phyloP scores from a whole-genome alignment of 2,888 invertebrate genomes.

The Lamproptera curius region DNA sequence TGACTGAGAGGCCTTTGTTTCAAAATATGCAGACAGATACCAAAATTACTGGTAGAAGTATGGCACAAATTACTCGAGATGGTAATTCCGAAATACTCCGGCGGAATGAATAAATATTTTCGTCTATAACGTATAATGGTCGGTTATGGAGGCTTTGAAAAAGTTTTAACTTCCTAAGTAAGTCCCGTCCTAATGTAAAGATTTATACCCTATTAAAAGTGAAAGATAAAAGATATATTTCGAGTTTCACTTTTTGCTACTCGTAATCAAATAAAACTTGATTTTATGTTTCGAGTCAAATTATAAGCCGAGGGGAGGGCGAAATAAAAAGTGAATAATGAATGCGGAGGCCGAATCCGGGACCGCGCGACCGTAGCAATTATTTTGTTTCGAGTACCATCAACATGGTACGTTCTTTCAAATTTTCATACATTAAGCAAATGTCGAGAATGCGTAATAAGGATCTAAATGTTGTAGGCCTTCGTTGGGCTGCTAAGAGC shows the following conservation, averaged over 20 bases:
- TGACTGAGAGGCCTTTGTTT: slow-evolving; percentile 63
- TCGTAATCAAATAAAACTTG: slow-evolving; percentile 76
- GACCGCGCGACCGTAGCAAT: slow-evolving; percentile 75
- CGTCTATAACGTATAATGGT: slow-evolving; percentile 5
- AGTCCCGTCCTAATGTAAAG: slow-evolving; percentile 42
- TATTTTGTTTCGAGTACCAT: slow-evolving; percentile 77
- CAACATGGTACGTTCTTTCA: slow-evolving; percentile 75
- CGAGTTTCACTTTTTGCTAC: slow-evolving; percentile 56
- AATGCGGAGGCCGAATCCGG: slow-evolving; percentile 71
- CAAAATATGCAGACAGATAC: slow-evolving; percentile 44
- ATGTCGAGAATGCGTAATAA: slow-evolving; percentile 75
- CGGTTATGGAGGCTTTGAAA: slow-evolving; percentile 17
- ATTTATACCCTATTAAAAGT: slow-evolving; percentile 60
- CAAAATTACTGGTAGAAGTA: slow-evolving; percentile 29
- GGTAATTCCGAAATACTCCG: slow-evolving; percentile 20
- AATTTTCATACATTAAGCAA: slow-evolving; percentile 77
- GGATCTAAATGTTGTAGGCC: slow-evolving; percentile 68
- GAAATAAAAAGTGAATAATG: slow-evolving; percentile 78
- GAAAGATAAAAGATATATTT: slow-evolving; percentile 63
- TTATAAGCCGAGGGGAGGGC: slow-evolving; percentile 73
- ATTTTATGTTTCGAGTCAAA: slow-evolving; percentile 77
- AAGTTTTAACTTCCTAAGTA: slow-evolving; percentile 44
- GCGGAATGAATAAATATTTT: slow-evolving; percentile 24
- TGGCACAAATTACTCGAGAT: slow-evolving; percentile 29
- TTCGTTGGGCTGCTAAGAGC: slow-evolving; percentile 50